phyloP scores from a whole-genome alignment of 2,113 vertebrate genomes.

The Callionymus lyra region DNA sequence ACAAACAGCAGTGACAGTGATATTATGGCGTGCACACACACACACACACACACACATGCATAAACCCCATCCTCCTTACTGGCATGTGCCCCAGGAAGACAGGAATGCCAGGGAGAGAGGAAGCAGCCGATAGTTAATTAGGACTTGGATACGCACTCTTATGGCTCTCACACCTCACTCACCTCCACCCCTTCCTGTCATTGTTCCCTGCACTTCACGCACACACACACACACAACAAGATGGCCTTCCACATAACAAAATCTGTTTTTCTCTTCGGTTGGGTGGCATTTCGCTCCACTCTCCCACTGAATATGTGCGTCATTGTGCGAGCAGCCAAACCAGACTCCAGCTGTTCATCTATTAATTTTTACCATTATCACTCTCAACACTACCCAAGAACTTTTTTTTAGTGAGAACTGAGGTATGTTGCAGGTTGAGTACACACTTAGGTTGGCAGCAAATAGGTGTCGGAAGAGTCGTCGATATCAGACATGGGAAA shows the following conservation, averaged over 20 bases:
- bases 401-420: constrained; percentile 48
- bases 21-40: constrained; percentile 65
- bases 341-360: constrained; percentile 53
- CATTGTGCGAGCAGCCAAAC: too few relatives aligned
- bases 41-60: constrained; percentile 23
- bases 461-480: too few relatives aligned
- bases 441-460: too few relatives aligned
- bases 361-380: constrained; percentile 58
- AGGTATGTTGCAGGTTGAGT: constrained; percentile 31
- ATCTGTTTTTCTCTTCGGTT: too few relatives aligned
- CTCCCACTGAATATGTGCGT: too few relatives aligned
- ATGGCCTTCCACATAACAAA: constrained; percentile 35
- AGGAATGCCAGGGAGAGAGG: constrained; percentile 49
- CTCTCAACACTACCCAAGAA: constrained; percentile 31
- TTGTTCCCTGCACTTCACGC: constrained; percentile 73
- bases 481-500: too few relatives aligned
- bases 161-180: constrained; percentile 86
- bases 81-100: constrained; percentile 61
- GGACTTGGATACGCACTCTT: constrained; percentile 58
- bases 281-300: too few relatives aligned
- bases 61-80: constrained; percentile 42
- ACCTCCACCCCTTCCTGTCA: constrained; percentile 86
- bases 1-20: constrained; percentile 83
- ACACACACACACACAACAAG: constrained; percentile 53
- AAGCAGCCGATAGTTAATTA: constrained; percentile 61